These are phyloP conservation scores for Ginglymostoma cirratum DNA, from an alignment of 2,113 vertebrate species.

Conservation along the genomic window DNA sequence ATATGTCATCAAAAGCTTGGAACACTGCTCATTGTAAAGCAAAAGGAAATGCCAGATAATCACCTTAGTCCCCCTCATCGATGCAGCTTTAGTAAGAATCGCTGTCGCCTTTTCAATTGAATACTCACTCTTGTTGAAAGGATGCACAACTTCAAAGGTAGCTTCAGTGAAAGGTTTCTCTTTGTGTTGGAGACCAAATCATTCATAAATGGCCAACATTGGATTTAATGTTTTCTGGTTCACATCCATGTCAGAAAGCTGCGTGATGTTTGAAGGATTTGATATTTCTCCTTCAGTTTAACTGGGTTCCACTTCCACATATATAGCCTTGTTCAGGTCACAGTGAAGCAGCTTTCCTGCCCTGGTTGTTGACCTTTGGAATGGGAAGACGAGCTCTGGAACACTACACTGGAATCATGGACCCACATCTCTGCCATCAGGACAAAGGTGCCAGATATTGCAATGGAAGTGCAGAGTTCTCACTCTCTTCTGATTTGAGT, in stretches of 20 bases:
- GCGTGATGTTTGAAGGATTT: neutral
- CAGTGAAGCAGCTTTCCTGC: neutral
- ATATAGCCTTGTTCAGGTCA: neutral
- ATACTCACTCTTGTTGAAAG: neutral
- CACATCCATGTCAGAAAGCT: neutral
- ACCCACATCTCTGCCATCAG: neutral
- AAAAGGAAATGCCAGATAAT: slow-evolving; percentile 9
- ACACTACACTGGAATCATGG: too few species aligned
- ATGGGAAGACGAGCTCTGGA: neutral
- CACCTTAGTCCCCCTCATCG: neutral
- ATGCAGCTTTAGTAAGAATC: neutral
- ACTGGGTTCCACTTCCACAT: neutral
- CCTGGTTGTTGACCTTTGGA: neutral
- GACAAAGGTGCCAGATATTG: neutral
- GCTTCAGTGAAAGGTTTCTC: neutral
- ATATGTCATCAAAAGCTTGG: neutral
- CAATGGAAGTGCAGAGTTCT: neutral
- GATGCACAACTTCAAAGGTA: neutral
- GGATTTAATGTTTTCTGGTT: neutral
- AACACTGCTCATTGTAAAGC: neutral
- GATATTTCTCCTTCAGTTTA: neutral
- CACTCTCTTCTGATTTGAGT: neutral
- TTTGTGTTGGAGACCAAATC: neutral
- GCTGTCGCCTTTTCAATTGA: neutral
- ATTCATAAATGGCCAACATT: neutral